phyloP scores from a whole-genome alignment of 2,113 vertebrate species.

The Mesocricetus auratus region DNA sequence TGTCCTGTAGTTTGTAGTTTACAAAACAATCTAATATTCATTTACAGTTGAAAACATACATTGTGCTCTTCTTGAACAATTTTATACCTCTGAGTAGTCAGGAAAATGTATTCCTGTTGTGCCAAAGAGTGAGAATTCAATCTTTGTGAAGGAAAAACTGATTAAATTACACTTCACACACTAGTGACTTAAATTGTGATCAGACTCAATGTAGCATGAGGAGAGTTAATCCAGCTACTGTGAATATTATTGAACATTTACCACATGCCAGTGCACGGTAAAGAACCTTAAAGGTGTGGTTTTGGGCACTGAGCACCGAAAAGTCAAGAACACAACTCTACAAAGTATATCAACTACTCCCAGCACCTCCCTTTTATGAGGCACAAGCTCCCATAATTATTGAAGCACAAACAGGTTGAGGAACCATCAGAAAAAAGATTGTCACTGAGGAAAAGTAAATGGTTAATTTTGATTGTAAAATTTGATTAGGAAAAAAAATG shows the following conservation, averaged over 20 bases:
- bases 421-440: slow-evolving; percentile 49
- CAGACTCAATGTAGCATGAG: slow-evolving; percentile 21
- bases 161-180: slow-evolving; percentile 69
- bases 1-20: background rate
- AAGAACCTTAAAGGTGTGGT: slow-evolving; percentile 60
- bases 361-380: slow-evolving; percentile 1
- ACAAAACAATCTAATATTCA: slow-evolving; percentile 44
- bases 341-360: slow-evolving; percentile 24
- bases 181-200: slow-evolving; percentile 62
- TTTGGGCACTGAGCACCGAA: slow-evolving; percentile 47
- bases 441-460: slow-evolving; percentile 36
- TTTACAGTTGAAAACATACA: slow-evolving; percentile 35
- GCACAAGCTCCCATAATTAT: background rate
- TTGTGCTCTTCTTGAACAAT: background rate
- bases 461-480: slow-evolving; percentile 60
- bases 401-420: slow-evolving; percentile 59
- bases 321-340: slow-evolving; percentile 37
- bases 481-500: slow-evolving; percentile 18
- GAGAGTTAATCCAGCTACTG: slow-evolving; percentile 63
- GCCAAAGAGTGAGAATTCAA: slow-evolving; percentile 52
- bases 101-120: slow-evolving; percentile 40
- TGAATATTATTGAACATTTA: slow-evolving; percentile 69
- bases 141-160: slow-evolving; percentile 57
- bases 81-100: slow-evolving; percentile 26
- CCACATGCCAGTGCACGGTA: slow-evolving; percentile 39